phyloP scores from a whole-genome alignment of 2,113 vertebrate genomes.

The Halcyon malimbica region DNA sequence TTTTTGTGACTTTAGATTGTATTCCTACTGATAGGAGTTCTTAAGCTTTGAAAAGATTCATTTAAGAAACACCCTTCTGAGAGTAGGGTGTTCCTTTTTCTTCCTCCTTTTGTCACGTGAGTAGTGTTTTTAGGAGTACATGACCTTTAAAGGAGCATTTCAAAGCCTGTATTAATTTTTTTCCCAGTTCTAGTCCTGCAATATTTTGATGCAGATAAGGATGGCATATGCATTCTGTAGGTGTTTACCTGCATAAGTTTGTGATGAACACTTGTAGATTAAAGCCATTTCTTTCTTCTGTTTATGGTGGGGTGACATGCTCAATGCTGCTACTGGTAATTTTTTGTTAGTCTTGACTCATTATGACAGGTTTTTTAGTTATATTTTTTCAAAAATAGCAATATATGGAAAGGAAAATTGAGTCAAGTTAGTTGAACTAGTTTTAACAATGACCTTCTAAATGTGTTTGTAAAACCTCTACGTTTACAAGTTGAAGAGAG shows the following conservation, averaged over 20 bases:
- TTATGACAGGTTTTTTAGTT: background rate
- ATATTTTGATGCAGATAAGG: background rate
- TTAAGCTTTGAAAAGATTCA: background rate
- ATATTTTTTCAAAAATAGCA: fast-evolving
- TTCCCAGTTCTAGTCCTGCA: background rate
- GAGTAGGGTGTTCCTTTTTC: background rate
- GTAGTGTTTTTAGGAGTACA: background rate
- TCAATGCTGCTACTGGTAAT: background rate
- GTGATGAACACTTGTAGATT: background rate
- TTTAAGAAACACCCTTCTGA: background rate
- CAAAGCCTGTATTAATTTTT: background rate
- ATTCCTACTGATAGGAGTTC: background rate
- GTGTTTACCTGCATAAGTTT: too few species aligned
- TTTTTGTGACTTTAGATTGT: background rate
- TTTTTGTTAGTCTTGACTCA: background rate
- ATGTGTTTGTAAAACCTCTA: fast-evolving
- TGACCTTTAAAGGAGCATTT: background rate
- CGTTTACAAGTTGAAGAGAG: background rate
- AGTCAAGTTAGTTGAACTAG: background rate
- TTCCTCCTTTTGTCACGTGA: background rate
- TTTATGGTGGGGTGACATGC: background rate
- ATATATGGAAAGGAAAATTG: background rate
- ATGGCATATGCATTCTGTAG: too few species aligned
- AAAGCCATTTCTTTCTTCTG: background rate
- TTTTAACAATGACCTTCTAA: background rate